Conservation (phyloP, 2,113 vertebrate genomes). For the Phalacrocorax pelagicus region DNA sequence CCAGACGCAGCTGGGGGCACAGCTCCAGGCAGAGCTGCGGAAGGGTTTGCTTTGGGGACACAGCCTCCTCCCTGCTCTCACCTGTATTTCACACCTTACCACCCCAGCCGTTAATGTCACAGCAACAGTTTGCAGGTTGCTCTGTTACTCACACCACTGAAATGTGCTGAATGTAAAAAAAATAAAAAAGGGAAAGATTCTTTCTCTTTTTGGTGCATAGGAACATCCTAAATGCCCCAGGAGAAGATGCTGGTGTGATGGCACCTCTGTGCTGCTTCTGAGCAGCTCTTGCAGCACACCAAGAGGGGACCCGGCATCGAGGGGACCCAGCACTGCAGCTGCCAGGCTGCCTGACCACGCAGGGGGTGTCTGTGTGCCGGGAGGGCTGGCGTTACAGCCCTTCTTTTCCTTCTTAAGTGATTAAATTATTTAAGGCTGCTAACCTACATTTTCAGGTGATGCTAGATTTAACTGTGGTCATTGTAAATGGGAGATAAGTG, state of each 20-base stretch:
- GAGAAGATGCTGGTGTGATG: not conserved
- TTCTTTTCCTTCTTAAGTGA: not conserved
- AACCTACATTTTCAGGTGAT: not conserved
- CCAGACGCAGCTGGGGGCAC: rapidly evolving
- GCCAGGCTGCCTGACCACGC: rapidly evolving
- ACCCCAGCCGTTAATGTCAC: not conserved
- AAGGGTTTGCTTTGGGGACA: not conserved
- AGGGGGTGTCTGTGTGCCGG: rapidly evolving
- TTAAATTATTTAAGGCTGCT: not conserved
- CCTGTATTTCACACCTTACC: not conserved
- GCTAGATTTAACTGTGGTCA: rapidly evolving
- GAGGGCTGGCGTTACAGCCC: rapidly evolving
- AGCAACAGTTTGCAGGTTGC: not conserved
- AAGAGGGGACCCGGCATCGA: not conserved
- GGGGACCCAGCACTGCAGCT: not conserved
- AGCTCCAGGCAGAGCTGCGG: not conserved
- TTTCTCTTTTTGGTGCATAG: not conserved
- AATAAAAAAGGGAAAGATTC: rapidly evolving
- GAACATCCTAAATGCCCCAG: not conserved
- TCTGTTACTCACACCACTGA: not conserved
- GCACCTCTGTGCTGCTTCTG: not conserved
- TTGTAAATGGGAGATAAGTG: not conserved
- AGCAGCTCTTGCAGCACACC: not conserved
- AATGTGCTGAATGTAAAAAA: not conserved
- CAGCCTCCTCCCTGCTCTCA: not conserved